Evolutionary conservation across 2,888 invertebrate species (phyloP).

Genomic region (Polyommatus icarus): DNA sequence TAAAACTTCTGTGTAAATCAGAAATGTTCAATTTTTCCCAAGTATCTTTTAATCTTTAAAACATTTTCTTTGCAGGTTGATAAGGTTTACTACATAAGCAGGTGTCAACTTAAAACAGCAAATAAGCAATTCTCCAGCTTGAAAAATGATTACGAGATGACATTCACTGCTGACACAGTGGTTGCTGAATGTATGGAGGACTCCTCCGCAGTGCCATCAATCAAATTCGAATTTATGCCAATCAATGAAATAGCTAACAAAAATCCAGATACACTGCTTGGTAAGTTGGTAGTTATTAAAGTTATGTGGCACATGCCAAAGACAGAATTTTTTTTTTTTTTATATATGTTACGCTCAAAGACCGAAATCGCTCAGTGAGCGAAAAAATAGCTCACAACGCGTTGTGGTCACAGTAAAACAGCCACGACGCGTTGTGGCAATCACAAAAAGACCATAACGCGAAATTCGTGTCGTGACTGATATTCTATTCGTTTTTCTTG

Average conservation of each 20-base stretch:
- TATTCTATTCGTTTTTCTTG: no score
- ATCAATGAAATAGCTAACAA: conserved; percentile 86
- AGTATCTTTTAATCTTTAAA: no score
- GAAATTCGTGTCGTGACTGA: no score
- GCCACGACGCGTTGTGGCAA: no score
- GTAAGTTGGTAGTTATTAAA: conserved; percentile 67
- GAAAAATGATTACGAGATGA: conserved; percentile 98
- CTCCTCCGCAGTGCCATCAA: conserved; percentile 83
- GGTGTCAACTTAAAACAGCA: conserved; percentile 93
- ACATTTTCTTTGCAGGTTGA: conserved; percentile 78
- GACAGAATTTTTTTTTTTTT: no score
- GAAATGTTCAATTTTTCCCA: no score
- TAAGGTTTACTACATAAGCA: conserved; percentile 93
- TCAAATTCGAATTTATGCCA: conserved; percentile 88
- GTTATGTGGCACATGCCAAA: background rate
- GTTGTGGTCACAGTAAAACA: no score
- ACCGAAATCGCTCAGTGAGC: no score
- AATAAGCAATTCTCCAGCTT: conserved; percentile 92
- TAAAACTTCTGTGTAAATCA: no score
- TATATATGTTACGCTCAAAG: no score
- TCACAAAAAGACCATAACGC: no score
- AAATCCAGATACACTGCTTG: conserved; percentile 85
- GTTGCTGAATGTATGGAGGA: conserved; percentile 82
- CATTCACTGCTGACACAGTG: conserved; percentile 87
- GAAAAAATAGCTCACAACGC: no score